These are phyloP conservation scores for Gibbula magus DNA, from an alignment of 2,888 invertebrate genomes.

Conservation along the genomic window DNA sequence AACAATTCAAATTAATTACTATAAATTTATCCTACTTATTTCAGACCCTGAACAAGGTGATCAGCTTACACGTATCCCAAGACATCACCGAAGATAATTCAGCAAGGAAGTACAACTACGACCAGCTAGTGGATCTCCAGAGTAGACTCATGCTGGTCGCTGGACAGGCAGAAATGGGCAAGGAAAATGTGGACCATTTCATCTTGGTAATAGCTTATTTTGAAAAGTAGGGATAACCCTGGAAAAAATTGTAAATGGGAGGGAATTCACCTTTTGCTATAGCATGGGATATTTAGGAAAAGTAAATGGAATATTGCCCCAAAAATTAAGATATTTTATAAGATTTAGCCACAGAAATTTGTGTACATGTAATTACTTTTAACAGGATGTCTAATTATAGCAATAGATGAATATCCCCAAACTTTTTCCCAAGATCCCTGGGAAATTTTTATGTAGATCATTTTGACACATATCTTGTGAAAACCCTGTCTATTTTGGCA, in stretches of 20 bases:
- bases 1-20: neutral
- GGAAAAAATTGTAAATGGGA: neutral
- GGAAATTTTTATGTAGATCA: no score
- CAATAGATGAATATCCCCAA: no score
- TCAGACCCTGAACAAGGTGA: constrained; percentile 47
- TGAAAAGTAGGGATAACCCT: neutral
- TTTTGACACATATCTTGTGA: no score
- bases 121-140: constrained; percentile 66
- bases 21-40: no score
- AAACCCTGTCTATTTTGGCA: no score
- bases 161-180: constrained; percentile 66
- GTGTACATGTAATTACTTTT: no score
- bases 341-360: neutral
- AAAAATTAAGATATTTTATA: neutral
- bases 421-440: no score
- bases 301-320: neutral
- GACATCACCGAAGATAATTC: constrained; percentile 36
- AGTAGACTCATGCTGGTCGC: constrained; percentile 71
- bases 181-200: constrained; percentile 62
- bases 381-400: no score
- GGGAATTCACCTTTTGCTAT: no score
- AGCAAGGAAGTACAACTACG: constrained; percentile 45
- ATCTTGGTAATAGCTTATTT: constrained; percentile 47
- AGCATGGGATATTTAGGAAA: neutral
- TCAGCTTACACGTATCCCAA: constrained; percentile 46